Conservation (phyloP, 1,140 invertebrate species). For the Dendroctonus ponderosae region DNA sequence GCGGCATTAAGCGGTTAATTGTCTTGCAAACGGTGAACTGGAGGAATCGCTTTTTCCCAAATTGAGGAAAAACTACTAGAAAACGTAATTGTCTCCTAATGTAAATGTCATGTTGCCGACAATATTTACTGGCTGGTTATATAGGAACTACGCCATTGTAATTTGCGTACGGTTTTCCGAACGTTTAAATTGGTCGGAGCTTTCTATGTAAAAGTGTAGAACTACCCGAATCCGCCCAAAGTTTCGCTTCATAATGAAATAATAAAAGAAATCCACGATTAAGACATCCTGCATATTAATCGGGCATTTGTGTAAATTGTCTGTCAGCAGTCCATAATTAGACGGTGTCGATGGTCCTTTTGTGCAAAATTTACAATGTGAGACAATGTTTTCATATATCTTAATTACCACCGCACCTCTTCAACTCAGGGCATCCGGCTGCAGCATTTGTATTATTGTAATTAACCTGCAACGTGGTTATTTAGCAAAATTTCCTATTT, state of each 20-base stretch:
- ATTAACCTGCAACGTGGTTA: neutral
- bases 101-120: conserved; percentile 32
- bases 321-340: too few relatives aligned
- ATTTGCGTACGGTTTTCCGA: conserved; percentile 15
- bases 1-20: conserved; percentile 8
- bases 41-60: conserved; percentile 30
- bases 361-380: too few relatives aligned
- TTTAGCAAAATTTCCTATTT: neutral
- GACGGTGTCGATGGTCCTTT: too few relatives aligned
- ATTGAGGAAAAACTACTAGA: conserved; percentile 31
- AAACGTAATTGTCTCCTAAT: conserved; percentile 36
- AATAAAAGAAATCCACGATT: too few relatives aligned
- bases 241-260: too few relatives aligned
- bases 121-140: conserved; percentile 17
- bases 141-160: conserved; percentile 32
- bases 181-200: too few relatives aligned
- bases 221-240: too few relatives aligned
- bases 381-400: too few relatives aligned
- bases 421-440: neutral
- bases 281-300: too few relatives aligned
- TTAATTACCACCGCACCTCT: too few relatives aligned
- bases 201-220: too few relatives aligned
- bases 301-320: too few relatives aligned
- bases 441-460: neutral
- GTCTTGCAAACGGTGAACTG: conserved; percentile 21